A percentile compares a stretch with the other conserved stretches of the same genome.
Evolutionary conservation across 2,113 vertebrate genomes (phyloP).

Genomic region (Xiphophorus maculatus): DNA sequence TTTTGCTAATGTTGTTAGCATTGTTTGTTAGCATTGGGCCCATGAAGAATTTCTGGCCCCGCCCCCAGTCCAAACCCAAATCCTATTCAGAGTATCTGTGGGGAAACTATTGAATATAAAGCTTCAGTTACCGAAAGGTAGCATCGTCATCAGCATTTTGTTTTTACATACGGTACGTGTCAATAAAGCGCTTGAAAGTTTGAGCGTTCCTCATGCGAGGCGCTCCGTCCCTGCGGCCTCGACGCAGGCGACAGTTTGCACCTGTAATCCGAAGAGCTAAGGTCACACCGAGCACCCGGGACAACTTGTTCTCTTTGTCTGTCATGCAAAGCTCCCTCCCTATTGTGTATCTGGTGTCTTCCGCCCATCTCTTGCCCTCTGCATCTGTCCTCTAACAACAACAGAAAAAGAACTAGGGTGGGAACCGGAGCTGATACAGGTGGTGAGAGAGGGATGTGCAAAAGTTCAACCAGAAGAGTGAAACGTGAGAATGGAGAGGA

Average conservation of each 20-base stretch:
- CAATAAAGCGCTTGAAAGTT: not conserved
- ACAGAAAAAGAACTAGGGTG: conserved; percentile 42
- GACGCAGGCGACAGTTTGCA: conserved; percentile 20
- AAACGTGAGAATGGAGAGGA: conserved; percentile 59
- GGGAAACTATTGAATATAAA: not conserved
- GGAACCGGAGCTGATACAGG: conserved; percentile 66
- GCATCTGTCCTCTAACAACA: conserved; percentile 27
- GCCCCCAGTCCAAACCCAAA: too few species aligned
- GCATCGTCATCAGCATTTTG: conserved; percentile 7
- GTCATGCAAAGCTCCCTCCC: conserved; percentile 30
- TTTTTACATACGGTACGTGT: conserved; percentile 10
- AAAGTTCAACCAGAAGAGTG: conserved; percentile 32
- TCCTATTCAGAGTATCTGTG: too few species aligned
- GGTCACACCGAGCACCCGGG: conserved; percentile 53
- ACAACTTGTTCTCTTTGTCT: conserved; percentile 50
- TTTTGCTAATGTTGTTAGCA: too few species aligned
- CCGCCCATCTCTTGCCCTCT: conserved; percentile 21
- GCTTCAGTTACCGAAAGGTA: not conserved
- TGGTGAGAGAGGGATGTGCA: conserved; percentile 60
- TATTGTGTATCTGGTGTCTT: conserved; percentile 52
- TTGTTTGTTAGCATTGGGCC: too few species aligned
- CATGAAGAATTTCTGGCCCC: too few species aligned
- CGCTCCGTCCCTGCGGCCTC: conserved; percentile 14
- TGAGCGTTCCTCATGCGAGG: conserved; percentile 21
- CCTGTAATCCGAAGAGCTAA: conserved; percentile 57